A percentile compares a stretch with the other conserved stretches of the same genome.
phyloP scores from a whole-genome alignment of 2,113 vertebrate genomes.

The Poeciliopsis turrubarensis region DNA sequence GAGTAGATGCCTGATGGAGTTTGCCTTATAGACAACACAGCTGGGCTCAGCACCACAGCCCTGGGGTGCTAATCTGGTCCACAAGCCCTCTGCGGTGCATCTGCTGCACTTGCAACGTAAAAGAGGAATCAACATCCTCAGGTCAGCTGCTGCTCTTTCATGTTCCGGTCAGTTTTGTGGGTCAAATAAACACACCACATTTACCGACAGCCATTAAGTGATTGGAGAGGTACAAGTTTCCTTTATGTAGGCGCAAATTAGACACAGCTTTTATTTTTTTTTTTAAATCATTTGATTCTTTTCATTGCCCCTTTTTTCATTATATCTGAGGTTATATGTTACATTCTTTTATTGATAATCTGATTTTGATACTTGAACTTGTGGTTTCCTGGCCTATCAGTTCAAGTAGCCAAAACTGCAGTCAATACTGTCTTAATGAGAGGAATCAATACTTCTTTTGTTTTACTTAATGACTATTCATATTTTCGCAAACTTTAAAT shows the following conservation, averaged over 20 bases:
- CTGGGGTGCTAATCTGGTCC: slow-evolving; percentile 73
- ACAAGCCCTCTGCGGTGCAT: slow-evolving; percentile 60
- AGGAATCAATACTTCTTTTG: neutral
- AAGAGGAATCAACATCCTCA: slow-evolving; percentile 47
- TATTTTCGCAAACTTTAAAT: neutral
- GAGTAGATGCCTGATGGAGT: slow-evolving; percentile 53
- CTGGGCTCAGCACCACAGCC: slow-evolving; percentile 66
- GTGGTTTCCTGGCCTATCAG: neutral
- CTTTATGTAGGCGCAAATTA: neutral
- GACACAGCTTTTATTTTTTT: neutral
- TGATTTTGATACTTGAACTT: neutral
- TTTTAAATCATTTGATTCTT: too few relatives aligned
- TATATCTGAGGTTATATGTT: neutral
- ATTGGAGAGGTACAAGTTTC: neutral
- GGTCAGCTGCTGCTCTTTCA: slow-evolving; percentile 26
- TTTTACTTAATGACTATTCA: neutral
- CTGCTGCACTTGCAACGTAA: slow-evolving; percentile 56
- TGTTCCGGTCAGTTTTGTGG: slow-evolving; percentile 37
- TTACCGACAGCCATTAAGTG: neutral
- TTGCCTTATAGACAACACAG: slow-evolving; percentile 64
- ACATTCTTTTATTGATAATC: neutral
- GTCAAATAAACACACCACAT: slow-evolving; percentile 20
- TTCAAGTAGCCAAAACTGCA: neutral
- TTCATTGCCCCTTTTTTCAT: neutral
- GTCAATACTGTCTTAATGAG: neutral